Evolutionary conservation across 2,797 vertebrate species (phyloP), one percentile per base, ranked within the genome.

Genomic region (Syngnathus rostellatus): DNA sequence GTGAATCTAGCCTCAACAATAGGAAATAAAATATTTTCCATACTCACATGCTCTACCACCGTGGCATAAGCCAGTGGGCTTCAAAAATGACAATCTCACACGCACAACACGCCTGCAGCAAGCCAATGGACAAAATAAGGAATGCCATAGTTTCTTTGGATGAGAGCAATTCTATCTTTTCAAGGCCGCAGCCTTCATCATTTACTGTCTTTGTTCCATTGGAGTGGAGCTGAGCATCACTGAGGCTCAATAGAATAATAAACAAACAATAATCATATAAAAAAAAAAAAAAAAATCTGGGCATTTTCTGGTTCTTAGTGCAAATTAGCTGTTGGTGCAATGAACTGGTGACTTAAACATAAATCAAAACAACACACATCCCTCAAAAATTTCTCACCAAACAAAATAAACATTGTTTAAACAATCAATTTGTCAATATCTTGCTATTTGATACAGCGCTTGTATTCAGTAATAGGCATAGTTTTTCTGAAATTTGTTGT

Each of bases 41-140:
- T 50, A 76, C 69, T 81, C 69, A 75, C 79, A 78, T 77, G 77
- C 72, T 73, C 79, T 69, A 68, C 81, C 79, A 83, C 81, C 82
- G 77, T 86, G 83, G 85, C 86, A 75, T 83, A 80, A 81, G 78
- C 82, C 81, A 85, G 84, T 85, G 83, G 81, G 77, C 79, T 87
- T 86, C 82, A 84, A 83, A 85, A 82, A 69, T 57, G 58, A 73
- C 70, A 64, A 25, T 67, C 67, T 43, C 69, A 72, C 48, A 51
- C 60, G 65, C 11, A 66, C 25, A 64, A 68, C 71, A 68, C 23
- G 63, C 74, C 77, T 81, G 69, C 69, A 76, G 79, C 79, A 70
- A 75, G 55, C 68, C 69, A 73, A 78, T 64, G 80, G 81, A 83
- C 83, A 67, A 72, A 78, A 70, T 74, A 70, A 72, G 69, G 74